phyloP scores from a whole-genome alignment of 2,888 invertebrate genomes.

The Xanthostigma xanthostigma region DNA sequence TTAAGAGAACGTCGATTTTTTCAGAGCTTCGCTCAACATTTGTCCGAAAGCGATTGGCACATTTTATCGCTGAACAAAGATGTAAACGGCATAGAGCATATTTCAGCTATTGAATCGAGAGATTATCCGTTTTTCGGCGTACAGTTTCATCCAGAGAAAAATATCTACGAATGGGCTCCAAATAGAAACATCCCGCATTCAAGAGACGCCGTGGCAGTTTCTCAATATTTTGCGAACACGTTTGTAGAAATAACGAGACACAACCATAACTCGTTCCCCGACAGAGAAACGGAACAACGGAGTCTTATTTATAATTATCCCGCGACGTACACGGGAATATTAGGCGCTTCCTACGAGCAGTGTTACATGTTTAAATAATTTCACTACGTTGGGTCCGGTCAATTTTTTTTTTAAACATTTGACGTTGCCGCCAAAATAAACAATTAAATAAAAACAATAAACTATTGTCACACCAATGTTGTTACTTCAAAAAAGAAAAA shows the following conservation, averaged over 20 bases:
- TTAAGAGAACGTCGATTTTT: too few species aligned
- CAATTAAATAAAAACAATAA: too few species aligned
- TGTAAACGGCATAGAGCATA: constrained; percentile 44
- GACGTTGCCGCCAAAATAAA: too few species aligned
- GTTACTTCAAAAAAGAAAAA: too few species aligned
- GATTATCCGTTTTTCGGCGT: constrained; percentile 68
- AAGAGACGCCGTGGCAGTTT: constrained; percentile 41
- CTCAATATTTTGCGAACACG: constrained; percentile 68
- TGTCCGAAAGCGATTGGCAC: too few species aligned
- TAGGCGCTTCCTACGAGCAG: constrained; percentile 42
- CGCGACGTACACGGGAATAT: constrained; percentile 41
- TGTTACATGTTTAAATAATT: constrained; percentile 43
- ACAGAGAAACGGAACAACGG: constrained; percentile 29
- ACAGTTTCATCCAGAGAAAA: constrained; percentile 89
- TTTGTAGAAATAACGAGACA: constrained; percentile 63
- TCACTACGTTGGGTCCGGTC: too few species aligned
- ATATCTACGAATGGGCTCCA: constrained; percentile 57
- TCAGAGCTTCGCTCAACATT: too few species aligned
- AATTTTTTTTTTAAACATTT: too few species aligned
- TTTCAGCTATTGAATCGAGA: constrained; percentile 61
- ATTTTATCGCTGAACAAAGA: constrained; percentile 59
- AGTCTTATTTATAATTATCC: constrained; percentile 58
- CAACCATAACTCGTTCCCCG: constrained; percentile 41
- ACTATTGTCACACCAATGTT: too few species aligned
- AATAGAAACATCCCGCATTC: constrained; percentile 49